Base-by-base conservation (phyloP, 2,797 vertebrate species). In the Coendou prehensilis region DNA sequence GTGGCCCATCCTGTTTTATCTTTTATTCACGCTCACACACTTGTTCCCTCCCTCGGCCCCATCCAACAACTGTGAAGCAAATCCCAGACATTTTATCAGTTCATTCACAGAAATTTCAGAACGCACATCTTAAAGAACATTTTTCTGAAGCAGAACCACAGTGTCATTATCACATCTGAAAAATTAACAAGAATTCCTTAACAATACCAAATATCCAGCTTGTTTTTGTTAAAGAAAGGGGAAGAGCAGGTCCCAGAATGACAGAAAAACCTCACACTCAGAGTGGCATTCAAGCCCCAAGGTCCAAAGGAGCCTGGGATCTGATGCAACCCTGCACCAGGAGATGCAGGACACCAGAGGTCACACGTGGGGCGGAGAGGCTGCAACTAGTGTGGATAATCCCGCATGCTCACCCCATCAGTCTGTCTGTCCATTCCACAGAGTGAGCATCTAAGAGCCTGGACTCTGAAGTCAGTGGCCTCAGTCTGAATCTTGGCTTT, bases 171-270 rank as follows among this genome's bases (percentile, higher is more conserved):
- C 52, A 47, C 17, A 91, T 23, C 57, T 78, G 81, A 89, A 96
- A 91, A 91, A 80, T n/a, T 64, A 79, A 67, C 4, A 87, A 41
- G 30, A 86, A 90, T 22, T 79, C 47, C 85, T 81, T 91, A 84
- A 18, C 47, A 54, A 54, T 57, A 45, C 47, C 33, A 93, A 88
- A 86, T 45, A 73, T 14, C 30, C 64, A 82, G 76, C 28, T 64
- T 3, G 8, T 50, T 81, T 91, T 84, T 54, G 11, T 63, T 79
- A 81, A 54, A 71, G 17, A 86, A 61, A 89, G 6, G 4, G 45
- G 17, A 56, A 89, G 3, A 30, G 4, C 15, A 82, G 23, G 9
- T 80, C 80, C 45, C 64, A 63, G n/a, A 83, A 79, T 57, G 28
- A 81, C 2, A 93, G 73, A 57, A 93, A 56, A 87, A 85, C 7